Evolutionary conservation across 2,888 invertebrate species (phyloP).

Genomic region (Germaria angustata): DNA sequence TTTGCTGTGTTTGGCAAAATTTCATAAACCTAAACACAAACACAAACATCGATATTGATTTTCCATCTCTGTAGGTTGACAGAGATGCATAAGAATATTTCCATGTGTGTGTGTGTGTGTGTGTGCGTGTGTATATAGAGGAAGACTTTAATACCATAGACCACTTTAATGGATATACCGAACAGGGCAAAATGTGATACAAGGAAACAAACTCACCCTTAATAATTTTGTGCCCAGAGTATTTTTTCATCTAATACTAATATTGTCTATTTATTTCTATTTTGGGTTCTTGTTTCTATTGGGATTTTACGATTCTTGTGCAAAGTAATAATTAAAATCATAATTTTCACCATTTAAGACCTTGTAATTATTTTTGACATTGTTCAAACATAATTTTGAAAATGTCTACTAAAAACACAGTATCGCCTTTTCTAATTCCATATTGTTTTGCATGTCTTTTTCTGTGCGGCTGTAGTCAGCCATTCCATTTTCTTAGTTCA

Average conservation of each 20-base stretch:
- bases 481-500: neutral
- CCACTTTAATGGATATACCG: constrained; percentile 5
- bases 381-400: constrained; percentile 65
- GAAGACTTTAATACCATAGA: constrained; percentile 4
- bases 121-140: neutral
- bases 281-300: constrained; percentile 27
- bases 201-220: constrained; percentile 23
- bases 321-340: constrained; percentile 77
- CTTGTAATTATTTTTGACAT: constrained; percentile 78
- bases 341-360: constrained; percentile 78
- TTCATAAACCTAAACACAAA: neutral
- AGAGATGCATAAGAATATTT: no score
- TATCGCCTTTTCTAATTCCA: constrained; percentile 1
- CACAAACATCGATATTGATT: constrained; percentile 36
- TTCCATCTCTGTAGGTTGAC: neutral
- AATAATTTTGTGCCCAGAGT: neutral
- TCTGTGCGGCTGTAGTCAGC: neutral
- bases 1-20: constrained; percentile 31
- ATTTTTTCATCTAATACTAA: neutral
- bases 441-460: constrained; percentile 4
- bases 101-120: neutral
- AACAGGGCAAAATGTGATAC: neutral
- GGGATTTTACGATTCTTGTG: constrained; percentile 3
- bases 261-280: constrained; percentile 26
- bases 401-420: constrained; percentile 25